These are phyloP conservation scores for Triops longicaudatus DNA, from an alignment of 1,140 invertebrate genomes.

Conservation along the genomic window DNA sequence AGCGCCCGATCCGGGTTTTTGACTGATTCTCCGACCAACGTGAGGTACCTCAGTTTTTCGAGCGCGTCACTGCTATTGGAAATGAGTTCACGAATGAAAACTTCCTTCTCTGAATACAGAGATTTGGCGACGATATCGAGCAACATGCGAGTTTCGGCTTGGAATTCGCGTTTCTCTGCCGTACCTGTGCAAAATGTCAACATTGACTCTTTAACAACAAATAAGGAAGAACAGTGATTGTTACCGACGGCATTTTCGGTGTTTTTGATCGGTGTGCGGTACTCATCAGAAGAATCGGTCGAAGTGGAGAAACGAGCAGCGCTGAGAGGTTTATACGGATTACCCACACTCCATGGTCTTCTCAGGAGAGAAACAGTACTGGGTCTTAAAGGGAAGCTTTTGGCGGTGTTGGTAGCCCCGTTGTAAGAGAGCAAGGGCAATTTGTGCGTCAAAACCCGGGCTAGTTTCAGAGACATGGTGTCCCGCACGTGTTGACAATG, in stretches of 20 bases:
- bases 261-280: slow-evolving; percentile 38
- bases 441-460: neutral
- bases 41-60: slow-evolving; percentile 76
- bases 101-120: slow-evolving; percentile 95
- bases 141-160: slow-evolving; percentile 91
- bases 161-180: slow-evolving; percentile 59
- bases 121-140: slow-evolving; percentile 95
- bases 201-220: slow-evolving; percentile 16
- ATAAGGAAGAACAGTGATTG: neutral
- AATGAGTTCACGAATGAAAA: slow-evolving; percentile 90
- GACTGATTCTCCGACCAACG: slow-evolving; percentile 45
- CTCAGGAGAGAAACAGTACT: neutral
- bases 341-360: neutral
- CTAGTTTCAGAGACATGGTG: neutral
- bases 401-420: neutral
- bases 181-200: slow-evolving; percentile 28
- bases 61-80: slow-evolving; percentile 96
- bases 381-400: neutral
- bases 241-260: slow-evolving; percentile 36
- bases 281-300: slow-evolving; percentile 29
- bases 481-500: neutral
- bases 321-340: neutral
- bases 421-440: neutral
- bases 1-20: slow-evolving; percentile 42
- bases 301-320: neutral